Evolutionary conservation across 1,140 invertebrate species (phyloP).

Genomic region (Leptinotarsa defecta): DNA sequence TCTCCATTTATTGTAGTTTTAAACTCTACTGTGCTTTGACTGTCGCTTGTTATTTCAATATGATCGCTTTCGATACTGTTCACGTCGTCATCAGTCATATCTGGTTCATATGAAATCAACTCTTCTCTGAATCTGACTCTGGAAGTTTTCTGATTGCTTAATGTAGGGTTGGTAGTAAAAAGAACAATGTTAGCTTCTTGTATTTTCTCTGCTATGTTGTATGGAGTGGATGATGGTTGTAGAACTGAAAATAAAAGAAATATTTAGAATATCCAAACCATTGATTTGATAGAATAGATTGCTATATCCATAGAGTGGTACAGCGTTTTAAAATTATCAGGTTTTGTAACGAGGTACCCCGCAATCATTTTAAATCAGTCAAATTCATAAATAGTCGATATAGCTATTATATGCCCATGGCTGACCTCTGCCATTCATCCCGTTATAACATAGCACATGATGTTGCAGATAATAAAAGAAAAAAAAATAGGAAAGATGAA

Average conservation of each 20-base stretch:
- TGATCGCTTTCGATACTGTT: conserved; percentile 54
- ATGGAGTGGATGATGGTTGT: conserved; percentile 52
- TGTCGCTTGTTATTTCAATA: conserved; percentile 22
- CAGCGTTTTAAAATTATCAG: not conserved
- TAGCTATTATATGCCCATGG: too few species aligned
- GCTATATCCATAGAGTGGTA: not conserved
- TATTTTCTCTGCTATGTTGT: conserved; percentile 54
- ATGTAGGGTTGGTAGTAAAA: conserved; percentile 38
- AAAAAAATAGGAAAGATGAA: not conserved
- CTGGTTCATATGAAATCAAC: conserved; percentile 52
- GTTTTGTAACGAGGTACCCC: not conserved
- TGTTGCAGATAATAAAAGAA: not conserved
- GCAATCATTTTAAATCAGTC: not conserved
- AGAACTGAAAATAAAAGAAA: conserved; percentile 46
- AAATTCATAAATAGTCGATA: not conserved
- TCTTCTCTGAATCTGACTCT: conserved; percentile 53
- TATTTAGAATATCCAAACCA: not conserved
- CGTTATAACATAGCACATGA: too few species aligned
- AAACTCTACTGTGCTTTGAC: not conserved
- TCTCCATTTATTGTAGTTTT: conserved; percentile 40
- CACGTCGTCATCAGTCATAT: conserved; percentile 54
- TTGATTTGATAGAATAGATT: not conserved
- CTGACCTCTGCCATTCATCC: too few species aligned
- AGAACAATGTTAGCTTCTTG: conserved; percentile 51
- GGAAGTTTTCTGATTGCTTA: conserved; percentile 33